Evolutionary conservation across 1,140 invertebrate genomes (phyloP), one percentile per base, ranked within the genome.

Genomic region (Dendrolimus punctatus): DNA sequence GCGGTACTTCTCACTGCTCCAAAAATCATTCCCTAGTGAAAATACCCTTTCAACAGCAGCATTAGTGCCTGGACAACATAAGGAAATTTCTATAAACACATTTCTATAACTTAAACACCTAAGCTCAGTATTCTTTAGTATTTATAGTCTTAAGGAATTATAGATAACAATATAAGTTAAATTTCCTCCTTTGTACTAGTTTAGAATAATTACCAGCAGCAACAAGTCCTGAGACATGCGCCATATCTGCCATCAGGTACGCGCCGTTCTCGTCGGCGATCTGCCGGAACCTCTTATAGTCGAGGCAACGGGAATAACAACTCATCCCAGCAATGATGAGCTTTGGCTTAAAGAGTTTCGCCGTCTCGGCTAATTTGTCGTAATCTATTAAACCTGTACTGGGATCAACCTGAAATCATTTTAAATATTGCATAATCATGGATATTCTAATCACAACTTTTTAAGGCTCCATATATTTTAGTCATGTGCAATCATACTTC

Each of bases 301-400:
- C 95, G 45, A 99, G 86, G 60, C 94, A 92, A 10, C 94, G 88
- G 2, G 93, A 94, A 66, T 95, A 95, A 71, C 97, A 99, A 49
- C 95, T 97, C 4, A 97, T 91, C 42, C 97, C 97, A 53, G 98
- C 98, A 73, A 99, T 94, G 51, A 99, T 99, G 5, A 99, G 73
- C 66, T 93, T 93, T 0, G 98, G 98, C 58, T 96, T 95, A 80
- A 99, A 99, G 0, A 97, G 87, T 64, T 89, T 91, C 0, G 98
- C 96, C 41, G 91, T 93, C 66, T 94, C 90, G 6, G 92, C 92
- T 41, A 99, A 80, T 70, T 92, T 91, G 55, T 99, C 95, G 73
- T 99, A 99, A 86, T 99, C 96, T 56, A 99, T 99, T 0, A 98
- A 77, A 39, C 98, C 98, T 8, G 95, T 97, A 49, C 85, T 74